Conservation (phyloP, 1,140 invertebrate genomes). For the Formica exsecta region DNA sequence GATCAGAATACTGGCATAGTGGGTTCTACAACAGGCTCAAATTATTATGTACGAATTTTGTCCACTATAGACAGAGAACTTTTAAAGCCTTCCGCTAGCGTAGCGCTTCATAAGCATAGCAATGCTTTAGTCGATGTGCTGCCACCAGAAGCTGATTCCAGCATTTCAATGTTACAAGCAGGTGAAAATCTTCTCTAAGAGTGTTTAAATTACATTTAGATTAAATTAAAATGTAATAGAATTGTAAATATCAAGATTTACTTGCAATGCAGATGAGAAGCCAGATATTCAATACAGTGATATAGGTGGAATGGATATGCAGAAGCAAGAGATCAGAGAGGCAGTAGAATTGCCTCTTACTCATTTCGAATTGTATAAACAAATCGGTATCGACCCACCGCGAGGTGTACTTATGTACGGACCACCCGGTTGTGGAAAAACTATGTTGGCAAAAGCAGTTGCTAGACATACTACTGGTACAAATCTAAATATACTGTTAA, state of each 20-base stretch:
- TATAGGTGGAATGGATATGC: slow-evolving; percentile 99
- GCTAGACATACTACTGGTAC: slow-evolving; percentile 98
- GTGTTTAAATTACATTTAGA: background rate
- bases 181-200: slow-evolving; percentile 85
- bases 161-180: slow-evolving; percentile 97
- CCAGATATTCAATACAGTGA: slow-evolving; percentile 99
- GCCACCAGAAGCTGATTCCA: slow-evolving; percentile 99
- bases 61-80: slow-evolving; percentile 98
- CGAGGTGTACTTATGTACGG: slow-evolving; percentile 99
- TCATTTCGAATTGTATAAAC: slow-evolving; percentile 99
- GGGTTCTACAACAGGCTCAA: slow-evolving; percentile 94
- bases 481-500: slow-evolving; percentile 43
- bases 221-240: background rate
- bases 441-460: slow-evolving; percentile 99
- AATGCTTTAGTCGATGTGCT: slow-evolving; percentile 99
- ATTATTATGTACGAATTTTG: slow-evolving; percentile 99
- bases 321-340: slow-evolving; percentile 99
- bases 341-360: slow-evolving; percentile 99
- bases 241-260: slow-evolving; percentile 54
- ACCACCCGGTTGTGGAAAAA: slow-evolving; percentile 98
- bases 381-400: slow-evolving; percentile 98
- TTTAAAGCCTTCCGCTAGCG: slow-evolving; percentile 97
- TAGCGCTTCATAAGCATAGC: slow-evolving; percentile 98
- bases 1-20: slow-evolving; percentile 99
- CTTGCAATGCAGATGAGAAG: slow-evolving; percentile 94